Base-by-base conservation (phyloP, 2,888 invertebrate species). In the Caenorhabditis sinica region DNA sequence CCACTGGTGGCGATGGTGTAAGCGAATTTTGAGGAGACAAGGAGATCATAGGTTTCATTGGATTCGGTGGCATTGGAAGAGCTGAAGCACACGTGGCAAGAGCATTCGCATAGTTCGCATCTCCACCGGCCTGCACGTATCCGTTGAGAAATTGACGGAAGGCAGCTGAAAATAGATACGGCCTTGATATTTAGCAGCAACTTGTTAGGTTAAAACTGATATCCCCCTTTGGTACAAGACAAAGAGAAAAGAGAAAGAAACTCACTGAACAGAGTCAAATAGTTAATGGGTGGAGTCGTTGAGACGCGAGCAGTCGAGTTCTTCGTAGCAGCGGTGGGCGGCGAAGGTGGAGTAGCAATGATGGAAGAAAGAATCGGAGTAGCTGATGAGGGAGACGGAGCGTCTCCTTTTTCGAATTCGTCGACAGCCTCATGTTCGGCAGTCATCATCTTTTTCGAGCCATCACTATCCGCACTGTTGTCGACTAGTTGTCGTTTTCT, bases 71-170 rank as follows among this genome's bases (percentile, higher is more conserved):
- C 40, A 65, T 45, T 25, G 79, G 79, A 15, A 79, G 65, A 36
- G 72, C 53, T 8, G 79, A n/a, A 11, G 49, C 20, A 49, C 49
- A 49, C 3, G 49, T 49, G 5, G 49, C 49, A 20, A 49, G 49
- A 20, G 49, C 49, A 49, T n/a, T 63, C 15, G 71, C 71, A 49
- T 79, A 79, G 33, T 20, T 79, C 56, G 65, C 33, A 65, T 79
- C 79, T 5, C 79, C 79, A 23, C 79, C 79, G n/a, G 79, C 71
- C 30, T 63, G 56, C n/a, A 79, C 2, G 20, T 79, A 79, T 23
- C 65, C 71, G 25, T 65, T 63, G 20, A 79, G 65, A 20, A 79
- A 79, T 30, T 72, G 79, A 56, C 65, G 56, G 45, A 79, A 79
- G 13, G 79, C 79, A 43, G 53, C 79, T 79, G 49, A 23, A 79